These are phyloP conservation scores for Bactericera cockerelli DNA, from an alignment of 1,140 invertebrate species.

Conservation along the genomic window DNA sequence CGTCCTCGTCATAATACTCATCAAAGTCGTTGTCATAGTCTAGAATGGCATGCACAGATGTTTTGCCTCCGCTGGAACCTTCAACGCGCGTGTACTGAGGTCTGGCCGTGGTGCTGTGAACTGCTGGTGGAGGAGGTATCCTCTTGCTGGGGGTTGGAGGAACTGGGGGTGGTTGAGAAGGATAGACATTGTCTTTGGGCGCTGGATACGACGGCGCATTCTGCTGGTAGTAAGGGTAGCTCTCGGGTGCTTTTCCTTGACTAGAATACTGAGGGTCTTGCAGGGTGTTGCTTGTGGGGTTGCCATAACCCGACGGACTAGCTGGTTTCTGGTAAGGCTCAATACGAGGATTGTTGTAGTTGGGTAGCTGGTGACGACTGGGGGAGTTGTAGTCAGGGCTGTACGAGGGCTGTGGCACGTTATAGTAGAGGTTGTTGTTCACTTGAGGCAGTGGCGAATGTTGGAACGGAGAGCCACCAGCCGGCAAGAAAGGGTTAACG, in stretches of 20 bases:
- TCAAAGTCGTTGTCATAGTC: constrained; percentile 44
- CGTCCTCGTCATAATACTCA: constrained; percentile 36
- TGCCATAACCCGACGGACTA: neutral
- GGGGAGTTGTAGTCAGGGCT: neutral
- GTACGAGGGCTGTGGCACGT: neutral
- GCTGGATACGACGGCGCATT: neutral
- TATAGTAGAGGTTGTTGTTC: neutral
- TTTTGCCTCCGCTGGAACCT: constrained; percentile 33
- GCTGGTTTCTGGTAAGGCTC: neutral
- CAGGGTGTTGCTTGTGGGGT: neutral
- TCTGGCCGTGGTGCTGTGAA: neutral
- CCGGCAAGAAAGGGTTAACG: neutral
- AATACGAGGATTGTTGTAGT: neutral
- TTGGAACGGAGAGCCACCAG: neutral
- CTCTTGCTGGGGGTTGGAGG: neutral
- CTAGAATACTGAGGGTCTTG: neutral
- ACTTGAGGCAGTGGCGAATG: neutral
- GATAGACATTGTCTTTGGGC: neutral
- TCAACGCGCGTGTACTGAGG: constrained; percentile 32
- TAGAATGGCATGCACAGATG: constrained; percentile 48
- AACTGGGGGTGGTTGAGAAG: neutral
- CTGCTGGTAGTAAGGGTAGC: neutral
- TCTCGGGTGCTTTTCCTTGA: neutral
- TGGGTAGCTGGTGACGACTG: neutral
- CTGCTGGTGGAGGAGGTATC: neutral